phyloP scores from a whole-genome alignment of 2,888 invertebrate genomes.

The Caenorhabditis becei region DNA sequence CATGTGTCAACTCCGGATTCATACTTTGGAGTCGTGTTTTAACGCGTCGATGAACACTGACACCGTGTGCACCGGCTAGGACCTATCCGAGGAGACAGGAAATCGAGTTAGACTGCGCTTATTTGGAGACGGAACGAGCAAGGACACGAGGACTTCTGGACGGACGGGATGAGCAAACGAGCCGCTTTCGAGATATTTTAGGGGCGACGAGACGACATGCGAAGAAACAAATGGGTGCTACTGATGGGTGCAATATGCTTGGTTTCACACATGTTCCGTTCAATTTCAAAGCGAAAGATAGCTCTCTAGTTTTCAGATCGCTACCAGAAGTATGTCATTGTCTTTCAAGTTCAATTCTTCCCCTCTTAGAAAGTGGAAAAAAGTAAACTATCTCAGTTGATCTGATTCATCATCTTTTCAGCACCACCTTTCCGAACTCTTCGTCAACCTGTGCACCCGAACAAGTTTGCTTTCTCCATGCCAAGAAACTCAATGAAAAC shows the following conservation, averaged over 20 bases:
- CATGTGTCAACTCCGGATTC: slow-evolving; percentile 8
- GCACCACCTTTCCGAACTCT: not conserved
- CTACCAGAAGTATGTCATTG: too few relatives aligned
- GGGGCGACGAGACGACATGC: too few relatives aligned
- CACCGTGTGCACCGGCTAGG: slow-evolving; percentile 6
- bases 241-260: too few relatives aligned
- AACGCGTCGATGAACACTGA: slow-evolving; percentile 47
- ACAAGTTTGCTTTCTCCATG: slow-evolving; percentile 11
- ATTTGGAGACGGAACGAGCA: not conserved
- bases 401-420: not conserved
- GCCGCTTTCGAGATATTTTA: not conserved
- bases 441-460: slow-evolving; percentile 1
- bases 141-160: not conserved
- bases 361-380: too few relatives aligned
- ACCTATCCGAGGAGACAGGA: slow-evolving; percentile 4
- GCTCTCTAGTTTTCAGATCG: too few relatives aligned
- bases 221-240: not conserved
- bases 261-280: too few relatives aligned
- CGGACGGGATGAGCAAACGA: not conserved
- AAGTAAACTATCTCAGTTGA: too few relatives aligned
- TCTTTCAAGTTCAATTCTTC: too few relatives aligned
- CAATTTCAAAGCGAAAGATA: too few relatives aligned
- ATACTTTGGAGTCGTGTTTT: slow-evolving; percentile 28
- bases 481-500: slow-evolving; percentile 44
- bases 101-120: slow-evolving; percentile 9